Conservation (phyloP, 37 sponge, comb jelly and placozoan species). For the Ephydatia muelleri region DNA sequence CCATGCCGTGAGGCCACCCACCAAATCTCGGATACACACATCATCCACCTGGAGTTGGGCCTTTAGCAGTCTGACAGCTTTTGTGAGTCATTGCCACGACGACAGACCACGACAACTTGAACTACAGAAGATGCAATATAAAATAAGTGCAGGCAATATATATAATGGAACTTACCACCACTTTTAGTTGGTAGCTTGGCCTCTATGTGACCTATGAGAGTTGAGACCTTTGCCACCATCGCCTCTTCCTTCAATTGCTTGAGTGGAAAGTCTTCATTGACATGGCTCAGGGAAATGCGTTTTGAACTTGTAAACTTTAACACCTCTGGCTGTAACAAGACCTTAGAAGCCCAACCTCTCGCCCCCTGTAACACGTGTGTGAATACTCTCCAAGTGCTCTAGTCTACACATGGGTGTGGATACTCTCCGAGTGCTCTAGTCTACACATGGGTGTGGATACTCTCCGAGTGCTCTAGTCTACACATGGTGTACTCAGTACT, state of each 20-base stretch:
- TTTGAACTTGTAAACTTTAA: neutral
- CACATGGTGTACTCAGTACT: constrained; percentile 89
- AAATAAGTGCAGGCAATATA: neutral
- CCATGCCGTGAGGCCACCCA: constrained; percentile 81
- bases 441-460: constrained; percentile 39
- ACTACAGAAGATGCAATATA: constrained; percentile 1
- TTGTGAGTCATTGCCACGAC: constrained; percentile 94
- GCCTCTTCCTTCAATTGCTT: neutral
- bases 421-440: neutral
- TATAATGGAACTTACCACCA: neutral
- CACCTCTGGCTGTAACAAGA: no score
- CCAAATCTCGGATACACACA: constrained; percentile 60
- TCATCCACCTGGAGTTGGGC: constrained; percentile 6
- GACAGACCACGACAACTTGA: constrained; percentile 86
- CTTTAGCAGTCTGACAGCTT: constrained; percentile 72
- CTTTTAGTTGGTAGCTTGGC: neutral
- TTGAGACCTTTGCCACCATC: neutral
- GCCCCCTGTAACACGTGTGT: neutral
- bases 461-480: constrained; percentile 60
- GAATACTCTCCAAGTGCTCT: neutral
- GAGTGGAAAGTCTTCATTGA: neutral
- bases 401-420: neutral
- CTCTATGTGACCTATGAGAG: neutral
- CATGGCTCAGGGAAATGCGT: neutral
- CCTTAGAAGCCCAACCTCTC: no score